Base-by-base conservation (phyloP, 2,888 invertebrate species). In the Osmoderma eremita region DNA sequence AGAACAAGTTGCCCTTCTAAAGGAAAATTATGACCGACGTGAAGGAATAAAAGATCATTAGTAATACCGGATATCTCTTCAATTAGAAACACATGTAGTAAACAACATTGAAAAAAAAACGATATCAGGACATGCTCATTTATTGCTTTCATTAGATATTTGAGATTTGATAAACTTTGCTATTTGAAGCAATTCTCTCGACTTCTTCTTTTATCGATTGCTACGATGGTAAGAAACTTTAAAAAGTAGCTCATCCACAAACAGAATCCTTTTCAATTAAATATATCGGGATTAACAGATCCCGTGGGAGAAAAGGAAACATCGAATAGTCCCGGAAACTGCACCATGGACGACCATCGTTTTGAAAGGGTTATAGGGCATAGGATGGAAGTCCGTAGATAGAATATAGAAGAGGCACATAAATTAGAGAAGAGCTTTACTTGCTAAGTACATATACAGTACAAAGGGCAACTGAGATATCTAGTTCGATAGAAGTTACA, bases 201-300 rank as follows among this genome's bases (percentile, higher is more conserved):
- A 30, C 6, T 30, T 30, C 10, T 30, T 30, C 30, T 30, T 30
- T 30, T 30, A 30, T 30, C 6, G 30, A 30, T 30, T 30, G 30
- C 30, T 30, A 30, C 30, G n/a, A n/a, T 30, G 30, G 8, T 6
- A 30, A 30, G 30, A 30, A 30, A 30, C 30, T 8, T 30, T 1
- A 10, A 30, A 30, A 8, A 30, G 30, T 1, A 30, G 30, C 6
- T 30, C 8, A 10, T 30, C 6, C 30, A 30, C 30, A 50, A 24
- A 24, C 30, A 50, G 13, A 53, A 53, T 38, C 53, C 8, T n/a
- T 48, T 17, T 30, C 17, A 61, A 61, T 61, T 61, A 61, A 45
- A 30, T 45, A 42, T 24, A 61, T 61, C 17, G 45, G 17, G 58
- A 61, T 17, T 45, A 61, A 45, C 8, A 45, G 58, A 61, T 17